Base-by-base conservation (phyloP, 2,888 invertebrate species). In the Drosophila peninsularis region DNA sequence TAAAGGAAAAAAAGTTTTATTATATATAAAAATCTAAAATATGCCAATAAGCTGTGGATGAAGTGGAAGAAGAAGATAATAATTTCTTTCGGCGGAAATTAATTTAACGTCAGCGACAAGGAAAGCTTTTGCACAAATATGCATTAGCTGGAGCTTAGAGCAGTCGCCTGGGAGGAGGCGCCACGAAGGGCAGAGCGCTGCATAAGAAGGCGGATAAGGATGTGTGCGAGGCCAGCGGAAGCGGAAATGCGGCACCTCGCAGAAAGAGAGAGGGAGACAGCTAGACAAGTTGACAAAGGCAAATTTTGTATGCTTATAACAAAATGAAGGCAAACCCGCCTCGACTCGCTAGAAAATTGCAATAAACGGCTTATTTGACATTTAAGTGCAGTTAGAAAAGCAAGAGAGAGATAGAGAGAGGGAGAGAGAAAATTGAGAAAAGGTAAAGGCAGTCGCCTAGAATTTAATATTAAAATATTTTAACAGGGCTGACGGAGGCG, bases 51-150 rank as follows among this genome's bases (percentile, higher is more conserved):
- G 63, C 78, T 67, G 36, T 2, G 7, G 42, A 19, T 7, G 14
- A 13, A 44, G 47, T 36, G 47, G 32, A 55, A 53, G 62, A 60
- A 34, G 55, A 49, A 50, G 70, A 77, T 79, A 72, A 88, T 73
- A 86, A 86, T 80, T 88, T 80, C 75, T 80, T 75, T 75, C 62
- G 57, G 69, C 73, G 83, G 80, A 88, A 88, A 84, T 84, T 84
- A 82, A 88, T 84, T 88, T 84, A 88, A 80, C 81, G 88, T 86
- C 87, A 78, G 70, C 80, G 34, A 64, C 78, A 86, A 56, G 78
- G 63, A 77, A 82, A 82, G 80, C 66, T 62, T 61, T 72, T 68
- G 74, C 80, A 78, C 83, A 83, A 83, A 82, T 82, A 86, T 88
- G 88, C 88, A 83, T 88, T 88, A 86, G 83, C 50, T 24, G 57